Evolutionary conservation across 1,140 invertebrate genomes (phyloP).

Genomic region (Brachionus calyciflorus): DNA sequence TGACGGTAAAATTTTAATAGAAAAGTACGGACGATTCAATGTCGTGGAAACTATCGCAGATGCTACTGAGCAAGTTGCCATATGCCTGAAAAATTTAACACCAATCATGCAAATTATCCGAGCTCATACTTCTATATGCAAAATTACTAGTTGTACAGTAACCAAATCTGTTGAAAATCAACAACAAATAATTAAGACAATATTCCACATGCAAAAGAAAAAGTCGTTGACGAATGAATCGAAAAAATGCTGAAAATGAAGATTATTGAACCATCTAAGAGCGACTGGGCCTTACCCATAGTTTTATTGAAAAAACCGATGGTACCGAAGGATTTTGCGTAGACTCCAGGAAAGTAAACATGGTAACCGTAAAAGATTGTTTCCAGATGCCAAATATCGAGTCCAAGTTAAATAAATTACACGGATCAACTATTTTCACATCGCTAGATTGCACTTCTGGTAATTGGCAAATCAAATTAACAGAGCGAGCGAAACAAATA

Average conservation of each 20-base stretch:
- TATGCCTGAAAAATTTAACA: too few species aligned
- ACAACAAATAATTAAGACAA: too few species aligned
- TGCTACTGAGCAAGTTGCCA: too few species aligned
- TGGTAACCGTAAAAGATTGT: conserved; percentile 7
- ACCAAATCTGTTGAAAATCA: too few species aligned
- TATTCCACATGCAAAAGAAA: neutral
- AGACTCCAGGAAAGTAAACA: conserved; percentile 30
- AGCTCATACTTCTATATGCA: too few species aligned
- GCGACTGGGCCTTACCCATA: neutral
- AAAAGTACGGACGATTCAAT: too few species aligned
- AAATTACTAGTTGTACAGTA: too few species aligned
- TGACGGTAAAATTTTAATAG: too few species aligned
- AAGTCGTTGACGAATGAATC: neutral
- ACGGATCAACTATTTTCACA: conserved; percentile 48
- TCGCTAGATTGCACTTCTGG: conserved; percentile 55
- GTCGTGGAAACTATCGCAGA: too few species aligned
- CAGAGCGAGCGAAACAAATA: conserved; percentile 50
- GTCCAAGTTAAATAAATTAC: neutral
- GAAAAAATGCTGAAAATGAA: conserved; percentile 42
- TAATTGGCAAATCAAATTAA: conserved; percentile 55
- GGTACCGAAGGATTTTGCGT: conserved; percentile 20
- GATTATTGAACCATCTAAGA: conserved; percentile 24
- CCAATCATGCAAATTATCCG: too few species aligned
- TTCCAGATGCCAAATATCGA: conserved; percentile 36
- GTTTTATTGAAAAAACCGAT: conserved; percentile 22